Evolutionary conservation across 2,888 invertebrate genomes (phyloP).

Genomic region (Tenodera sinensis): DNA sequence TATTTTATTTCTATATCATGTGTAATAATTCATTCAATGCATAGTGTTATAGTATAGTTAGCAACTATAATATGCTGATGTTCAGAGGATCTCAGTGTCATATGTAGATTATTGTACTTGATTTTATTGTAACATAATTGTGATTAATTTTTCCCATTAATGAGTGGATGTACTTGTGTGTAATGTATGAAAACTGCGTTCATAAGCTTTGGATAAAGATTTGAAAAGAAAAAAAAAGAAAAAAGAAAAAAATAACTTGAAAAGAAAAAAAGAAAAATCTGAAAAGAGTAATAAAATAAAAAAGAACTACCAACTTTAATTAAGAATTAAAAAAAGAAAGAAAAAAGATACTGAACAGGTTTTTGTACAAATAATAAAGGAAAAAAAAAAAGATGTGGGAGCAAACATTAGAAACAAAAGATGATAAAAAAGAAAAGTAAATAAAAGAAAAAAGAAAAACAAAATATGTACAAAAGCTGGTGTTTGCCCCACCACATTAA

Average conservation of each 20-base stretch:
- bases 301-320: background rate
- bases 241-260: background rate
- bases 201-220: background rate
- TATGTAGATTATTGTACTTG: conserved; percentile 3
- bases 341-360: background rate
- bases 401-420: background rate
- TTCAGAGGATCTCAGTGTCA: background rate
- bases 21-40: background rate
- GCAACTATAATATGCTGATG: background rate
- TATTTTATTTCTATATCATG: background rate
- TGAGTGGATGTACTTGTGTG: background rate
- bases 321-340: background rate
- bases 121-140: conserved; percentile 15
- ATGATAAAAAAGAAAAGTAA: background rate
- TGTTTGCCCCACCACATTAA: conserved; percentile 10
- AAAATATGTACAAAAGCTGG: background rate
- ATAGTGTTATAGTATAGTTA: background rate
- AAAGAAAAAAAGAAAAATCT: background rate
- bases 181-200: background rate
- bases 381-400: conserved; percentile 3
- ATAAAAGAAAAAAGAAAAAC: background rate
- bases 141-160: background rate
- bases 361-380: conserved; percentile 11
- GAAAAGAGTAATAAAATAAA: background rate
- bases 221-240: background rate